Evolutionary conservation across 2,888 invertebrate genomes (phyloP), one percentile per base, ranked within the genome.

Genomic region (Matsumyia berberina): DNA sequence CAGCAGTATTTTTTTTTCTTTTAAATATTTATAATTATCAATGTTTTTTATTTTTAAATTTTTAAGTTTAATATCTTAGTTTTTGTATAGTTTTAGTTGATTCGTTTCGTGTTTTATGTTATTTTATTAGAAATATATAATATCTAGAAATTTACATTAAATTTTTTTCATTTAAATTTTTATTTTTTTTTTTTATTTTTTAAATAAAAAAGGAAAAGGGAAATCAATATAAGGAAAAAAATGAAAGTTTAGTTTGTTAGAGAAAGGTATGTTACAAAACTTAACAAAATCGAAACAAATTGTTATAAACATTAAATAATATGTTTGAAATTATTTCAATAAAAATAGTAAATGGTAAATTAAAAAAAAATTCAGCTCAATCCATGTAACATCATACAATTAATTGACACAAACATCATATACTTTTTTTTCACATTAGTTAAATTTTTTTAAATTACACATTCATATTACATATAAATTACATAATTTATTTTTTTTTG

Each of bases 141-240:
- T 72, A 76, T 76, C 62, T 79, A 79, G 60, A 86, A 81, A 77
- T 86, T 81, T 86, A 77, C 76, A 86, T 67, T 57, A 62, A 78
- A 72, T 37, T 37, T 60, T 12, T 51, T 39, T 37, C 29, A 4
- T 49, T 29, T 44, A 24, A 31, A n/a, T 39, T 1, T 66, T 44
- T 58, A 4, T 49, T 29, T 44, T 15, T 42, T 19, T 39, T 1
- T 66, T 44, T 58, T 19, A 31, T 72, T 67, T 70, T 44, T 37
- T 11, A 57, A 62, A 70, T 9, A 49, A 46, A 46, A 46, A 53
- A 57, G 31, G 8, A 11, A 19, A 51, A 57, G 33, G n/a, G 5
- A 35, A 39, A 53, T 37, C 6, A 39, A 37, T 46, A 29, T 17
- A 33, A 9, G 1, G 4, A 4, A 49, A 29, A 19, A 64, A 11